Percentiles rank a stretch among this genome's conserved stretches.
phyloP scores from a whole-genome alignment of 2,888 invertebrate species.

The Eupithecia dodoneata region DNA sequence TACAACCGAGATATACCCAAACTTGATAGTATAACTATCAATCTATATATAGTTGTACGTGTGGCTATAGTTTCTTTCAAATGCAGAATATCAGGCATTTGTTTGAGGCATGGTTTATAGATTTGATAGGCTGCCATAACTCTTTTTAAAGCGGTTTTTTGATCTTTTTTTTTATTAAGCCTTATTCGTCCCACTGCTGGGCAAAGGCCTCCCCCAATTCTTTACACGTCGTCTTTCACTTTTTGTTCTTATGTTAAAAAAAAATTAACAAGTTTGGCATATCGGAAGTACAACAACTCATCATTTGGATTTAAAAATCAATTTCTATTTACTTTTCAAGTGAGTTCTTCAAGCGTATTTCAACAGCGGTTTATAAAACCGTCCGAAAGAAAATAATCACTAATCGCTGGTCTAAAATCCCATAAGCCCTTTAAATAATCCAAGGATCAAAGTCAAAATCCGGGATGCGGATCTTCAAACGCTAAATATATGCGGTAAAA shows the following conservation, averaged over 20 bases:
- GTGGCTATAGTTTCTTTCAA: no score
- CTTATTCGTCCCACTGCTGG: no score
- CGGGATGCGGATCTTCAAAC: conserved; percentile 21
- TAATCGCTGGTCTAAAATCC: conserved; percentile 12
- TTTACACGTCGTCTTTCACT: no score
- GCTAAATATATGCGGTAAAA: conserved; percentile 17
- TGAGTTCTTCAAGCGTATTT: background rate
- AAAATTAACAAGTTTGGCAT: background rate
- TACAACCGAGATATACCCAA: background rate
- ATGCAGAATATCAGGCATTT: no score
- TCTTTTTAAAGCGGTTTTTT: background rate
- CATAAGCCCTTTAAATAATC: conserved; percentile 23
- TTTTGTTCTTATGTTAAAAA: no score
- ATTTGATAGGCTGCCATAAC: background rate
- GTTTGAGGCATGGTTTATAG: no score
- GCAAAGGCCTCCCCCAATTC: no score
- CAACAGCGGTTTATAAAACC: conserved; percentile 45
- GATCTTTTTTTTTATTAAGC: no score
- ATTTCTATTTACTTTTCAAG: background rate
- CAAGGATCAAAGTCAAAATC: conserved; percentile 34
- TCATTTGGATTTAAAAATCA: background rate
- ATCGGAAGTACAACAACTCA: background rate
- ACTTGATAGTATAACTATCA: background rate
- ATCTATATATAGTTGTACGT: background rate
- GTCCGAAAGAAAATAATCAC: conserved; percentile 10